Base-by-base conservation (phyloP, 2,113 vertebrate species). In the Pipra filicauda region DNA sequence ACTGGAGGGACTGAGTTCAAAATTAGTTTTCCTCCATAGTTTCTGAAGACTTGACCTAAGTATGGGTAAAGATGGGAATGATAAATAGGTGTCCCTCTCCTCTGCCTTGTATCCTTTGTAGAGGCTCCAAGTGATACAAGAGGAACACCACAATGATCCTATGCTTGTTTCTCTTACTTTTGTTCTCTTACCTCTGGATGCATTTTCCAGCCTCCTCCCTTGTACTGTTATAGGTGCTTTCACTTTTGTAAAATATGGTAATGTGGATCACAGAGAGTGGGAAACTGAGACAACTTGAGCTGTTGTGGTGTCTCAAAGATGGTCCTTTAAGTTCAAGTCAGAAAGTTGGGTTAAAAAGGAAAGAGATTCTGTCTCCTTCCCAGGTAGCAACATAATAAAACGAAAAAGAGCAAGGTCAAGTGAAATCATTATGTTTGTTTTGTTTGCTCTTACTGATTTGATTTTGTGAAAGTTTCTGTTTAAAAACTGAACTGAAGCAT, bases 161-260 rank as follows among this genome's bases (percentile, higher is more conserved):
- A 20, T 31, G 11, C 6, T 23, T 59, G 4, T 92, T 88, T 89
- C 22, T 88, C 12, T 20, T 85, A 9, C 37, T 71, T 70, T 37
- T 71, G 5, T 66, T 84, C 12, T 41, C 39, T 64, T 52, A 13
- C 10, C 27, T 43, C 48, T 57, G 44, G 28, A 64, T n/a, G 15
- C 41, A 4, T 75, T 81, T 87, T 78, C 12, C 44, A 52, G 11
- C 33, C 18, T 89, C 8, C 0, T 2, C 9, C n/a, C 37, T 65
- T 49, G 9, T 51, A 8, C 43, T 79, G 16, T 55, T 54, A 69
- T 19, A 54, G 17, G 3, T 74, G 27, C 41, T 75, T 82, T 88
- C 28, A 6, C 12, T 82, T 72, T 48, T 8, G 6, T 52, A 14
- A 0, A 0, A 4, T 44, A n/a, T 1, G 0, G 27, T 59, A 30